Conservation (phyloP, 2,797 vertebrate genomes). For the Hipposideros larvatus region DNA sequence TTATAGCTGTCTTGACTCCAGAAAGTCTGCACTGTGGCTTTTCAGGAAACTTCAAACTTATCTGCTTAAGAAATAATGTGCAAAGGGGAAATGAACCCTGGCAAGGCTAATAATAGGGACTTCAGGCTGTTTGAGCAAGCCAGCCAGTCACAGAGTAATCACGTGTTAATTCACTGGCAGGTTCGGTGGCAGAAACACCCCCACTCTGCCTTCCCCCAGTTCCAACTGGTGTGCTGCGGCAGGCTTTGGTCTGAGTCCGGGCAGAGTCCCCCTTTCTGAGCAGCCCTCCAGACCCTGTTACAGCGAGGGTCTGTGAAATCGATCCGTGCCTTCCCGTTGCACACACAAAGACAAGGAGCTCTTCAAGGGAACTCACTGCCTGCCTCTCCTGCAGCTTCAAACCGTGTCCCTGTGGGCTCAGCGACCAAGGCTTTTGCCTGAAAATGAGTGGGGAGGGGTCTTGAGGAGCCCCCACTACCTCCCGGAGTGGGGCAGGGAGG, state of each 20-base stretch:
- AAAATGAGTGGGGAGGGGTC: slow-evolving; percentile 74
- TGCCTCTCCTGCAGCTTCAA: slow-evolving; percentile 56
- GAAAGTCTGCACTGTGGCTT: slow-evolving; percentile 14
- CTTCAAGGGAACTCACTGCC: slow-evolving; percentile 71
- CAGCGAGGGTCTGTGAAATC: slow-evolving; percentile 55
- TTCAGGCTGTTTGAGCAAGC: slow-evolving; percentile 57
- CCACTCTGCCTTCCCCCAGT: background rate
- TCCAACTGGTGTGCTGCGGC: slow-evolving; percentile 73
- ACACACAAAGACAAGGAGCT: slow-evolving; percentile 83
- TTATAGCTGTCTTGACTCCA: background rate
- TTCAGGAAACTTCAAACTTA: slow-evolving; percentile 62
- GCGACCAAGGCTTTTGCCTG: background rate
- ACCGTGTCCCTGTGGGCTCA: background rate
- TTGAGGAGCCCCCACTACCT: slow-evolving; percentile 9
- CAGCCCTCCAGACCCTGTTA: slow-evolving; percentile 24
- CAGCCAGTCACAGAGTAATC: slow-evolving; percentile 63
- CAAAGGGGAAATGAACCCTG: slow-evolving; percentile 71
- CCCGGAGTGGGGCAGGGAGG: background rate
- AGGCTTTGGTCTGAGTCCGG: background rate
- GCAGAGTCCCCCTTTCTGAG: background rate
- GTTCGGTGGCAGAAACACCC: background rate
- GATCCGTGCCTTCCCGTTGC: slow-evolving; percentile 57
- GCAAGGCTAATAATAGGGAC: slow-evolving; percentile 48
- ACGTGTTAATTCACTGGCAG: slow-evolving; percentile 68
- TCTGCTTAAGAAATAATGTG: background rate